Evolutionary conservation across 2,113 vertebrate species (phyloP).

Genomic region (Vanacampus margaritifer): DNA sequence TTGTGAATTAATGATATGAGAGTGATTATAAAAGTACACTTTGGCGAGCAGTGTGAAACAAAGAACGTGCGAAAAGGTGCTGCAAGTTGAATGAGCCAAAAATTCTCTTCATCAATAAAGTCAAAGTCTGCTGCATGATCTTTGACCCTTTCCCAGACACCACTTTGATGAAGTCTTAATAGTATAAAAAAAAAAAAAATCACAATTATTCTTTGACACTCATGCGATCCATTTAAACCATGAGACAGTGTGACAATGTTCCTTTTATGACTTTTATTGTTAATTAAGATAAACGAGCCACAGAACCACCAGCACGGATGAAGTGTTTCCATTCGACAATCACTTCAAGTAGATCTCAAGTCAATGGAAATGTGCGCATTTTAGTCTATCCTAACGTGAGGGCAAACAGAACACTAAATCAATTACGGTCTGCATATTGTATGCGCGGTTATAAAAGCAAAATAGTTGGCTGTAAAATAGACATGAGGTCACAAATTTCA

Average conservation of each 20-base stretch:
- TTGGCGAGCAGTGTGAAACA: not conserved
- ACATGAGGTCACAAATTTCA: not conserved
- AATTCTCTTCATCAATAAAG: slow-evolving; percentile 12
- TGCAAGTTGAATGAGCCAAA: not conserved
- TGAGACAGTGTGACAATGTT: not conserved
- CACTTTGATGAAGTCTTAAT: slow-evolving; percentile 13
- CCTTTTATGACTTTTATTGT: slow-evolving; percentile 1
- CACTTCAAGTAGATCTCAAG: not conserved
- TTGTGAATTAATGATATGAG: not conserved
- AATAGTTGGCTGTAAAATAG: not conserved
- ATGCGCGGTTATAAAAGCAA: not conserved
- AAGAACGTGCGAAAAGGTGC: not conserved
- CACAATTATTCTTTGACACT: slow-evolving; percentile 19
- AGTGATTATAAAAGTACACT: not conserved
- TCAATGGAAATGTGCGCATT: not conserved
- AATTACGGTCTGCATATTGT: not conserved
- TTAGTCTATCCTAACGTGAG: not conserved
- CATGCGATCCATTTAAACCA: slow-evolving; percentile 13
- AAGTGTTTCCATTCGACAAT: slow-evolving; percentile 21
- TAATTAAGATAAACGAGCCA: slow-evolving; percentile 9
- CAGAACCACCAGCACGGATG: slow-evolving; percentile 3
- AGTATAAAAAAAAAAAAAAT: slow-evolving; percentile 9
- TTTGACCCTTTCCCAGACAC: slow-evolving; percentile 13
- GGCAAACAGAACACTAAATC: not conserved
- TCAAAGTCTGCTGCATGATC: not conserved